Conservation (phyloP, 2,113 vertebrate genomes). For the Hippotragus niger region DNA sequence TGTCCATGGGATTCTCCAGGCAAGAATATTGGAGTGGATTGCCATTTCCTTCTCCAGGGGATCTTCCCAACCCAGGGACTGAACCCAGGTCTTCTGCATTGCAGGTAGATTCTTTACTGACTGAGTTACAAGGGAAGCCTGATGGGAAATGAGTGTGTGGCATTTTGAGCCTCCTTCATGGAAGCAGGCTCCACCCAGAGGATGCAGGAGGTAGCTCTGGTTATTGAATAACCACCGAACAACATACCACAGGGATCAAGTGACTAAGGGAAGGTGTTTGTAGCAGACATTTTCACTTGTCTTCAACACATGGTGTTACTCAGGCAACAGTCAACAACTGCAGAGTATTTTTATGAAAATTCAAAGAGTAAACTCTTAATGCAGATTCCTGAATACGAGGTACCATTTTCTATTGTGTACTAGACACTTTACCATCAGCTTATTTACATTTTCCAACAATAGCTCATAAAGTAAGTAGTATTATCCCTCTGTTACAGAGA, state of each 20-base stretch:
- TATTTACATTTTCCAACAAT: not conserved
- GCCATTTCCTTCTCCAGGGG: not conserved
- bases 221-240: not conserved
- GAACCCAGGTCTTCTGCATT: not conserved
- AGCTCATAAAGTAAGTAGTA: not conserved
- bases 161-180: not conserved
- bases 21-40: not conserved
- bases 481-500: not conserved
- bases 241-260: not conserved
- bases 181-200: not conserved
- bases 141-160: not conserved
- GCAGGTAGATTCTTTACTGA: not conserved
- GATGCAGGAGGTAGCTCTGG: not conserved
- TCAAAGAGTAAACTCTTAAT: not conserved
- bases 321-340: not conserved
- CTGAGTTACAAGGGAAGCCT: not conserved
- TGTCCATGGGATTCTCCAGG: not conserved
- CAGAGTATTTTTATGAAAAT: not conserved
- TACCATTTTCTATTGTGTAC: not conserved
- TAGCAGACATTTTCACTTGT: not conserved
- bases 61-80: not conserved
- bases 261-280: not conserved
- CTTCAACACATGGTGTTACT: not conserved
- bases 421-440: not conserved
- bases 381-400: not conserved